These are phyloP conservation scores for Uloborus plumipes DNA, from an alignment of 2,888 invertebrate species.

Conservation along the genomic window DNA sequence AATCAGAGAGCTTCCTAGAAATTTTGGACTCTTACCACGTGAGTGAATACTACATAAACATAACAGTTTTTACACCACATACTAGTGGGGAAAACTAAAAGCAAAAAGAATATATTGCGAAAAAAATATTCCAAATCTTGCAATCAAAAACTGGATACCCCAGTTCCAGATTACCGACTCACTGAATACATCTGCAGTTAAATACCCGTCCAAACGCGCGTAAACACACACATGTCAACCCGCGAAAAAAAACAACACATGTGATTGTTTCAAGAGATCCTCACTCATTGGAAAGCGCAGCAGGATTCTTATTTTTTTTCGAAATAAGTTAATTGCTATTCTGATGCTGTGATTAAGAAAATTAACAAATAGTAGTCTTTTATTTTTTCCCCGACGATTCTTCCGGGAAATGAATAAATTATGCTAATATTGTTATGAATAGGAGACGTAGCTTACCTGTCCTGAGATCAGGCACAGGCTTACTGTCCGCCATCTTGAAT, in stretches of 20 bases:
- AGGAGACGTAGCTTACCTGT: slow-evolving; percentile 57
- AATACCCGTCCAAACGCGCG: slow-evolving; percentile 16
- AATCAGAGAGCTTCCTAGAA: slow-evolving; percentile 48
- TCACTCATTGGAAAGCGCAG: slow-evolving; percentile 5
- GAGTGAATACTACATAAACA: slow-evolving; percentile 28
- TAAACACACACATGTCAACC: slow-evolving; percentile 40
- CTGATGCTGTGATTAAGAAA: neutral
- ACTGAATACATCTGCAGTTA: neutral
- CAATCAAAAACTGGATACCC: no score
- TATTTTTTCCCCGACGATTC: slow-evolving; percentile 1
- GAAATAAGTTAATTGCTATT: neutral
- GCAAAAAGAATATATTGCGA: slow-evolving; percentile 4
- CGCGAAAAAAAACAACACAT: slow-evolving; percentile 23
- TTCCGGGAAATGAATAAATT: slow-evolving; percentile 55
- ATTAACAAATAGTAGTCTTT: neutral
- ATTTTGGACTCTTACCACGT: slow-evolving; percentile 42
- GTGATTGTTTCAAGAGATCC: no score
- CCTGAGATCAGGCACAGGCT: slow-evolving; percentile 56
- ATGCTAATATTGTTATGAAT: slow-evolving; percentile 55
- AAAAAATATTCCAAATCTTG: neutral
- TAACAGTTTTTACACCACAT: no score
- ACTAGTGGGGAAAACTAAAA: no score
- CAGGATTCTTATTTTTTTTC: neutral
- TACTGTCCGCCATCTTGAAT: slow-evolving; percentile 65
- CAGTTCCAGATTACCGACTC: neutral